Base-by-base conservation (phyloP, 1,140 invertebrate species). In the Drosophila tristis region DNA sequence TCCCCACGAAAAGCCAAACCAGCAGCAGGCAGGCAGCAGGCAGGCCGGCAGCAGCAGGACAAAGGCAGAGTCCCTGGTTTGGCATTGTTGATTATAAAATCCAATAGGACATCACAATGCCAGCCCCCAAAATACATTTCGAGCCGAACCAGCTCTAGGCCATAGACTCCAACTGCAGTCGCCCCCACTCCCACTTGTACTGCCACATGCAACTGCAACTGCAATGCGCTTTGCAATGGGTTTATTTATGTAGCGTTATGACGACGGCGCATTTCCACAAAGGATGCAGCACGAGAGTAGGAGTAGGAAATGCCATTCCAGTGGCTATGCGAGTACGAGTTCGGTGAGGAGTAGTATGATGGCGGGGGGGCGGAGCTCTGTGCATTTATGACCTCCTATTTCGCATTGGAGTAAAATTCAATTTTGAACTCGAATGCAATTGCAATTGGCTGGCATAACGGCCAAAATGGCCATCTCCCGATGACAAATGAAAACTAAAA, bases 41-140 rank as follows among this genome's bases (percentile, higher is more conserved):
- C 35, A 11, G 31, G 29, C 26, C 7, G 26, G 26, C 61, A 67
- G 70, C 57, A 72, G 77, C 16, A 61, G 77, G 58, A 86, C 78
- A 80, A 86, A 77, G 66, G 31, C 50, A 53, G 58, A 54, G 74
- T 71, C 74, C 62, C 60, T 82, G 79, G 84, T 79, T 80, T 82
- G 84, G 64, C 84, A 80, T 84, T 90, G 79, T 89, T 90, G 80
- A 90, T 89, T 89, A 89, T 89, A 89, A 89, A 89, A 89, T 80
- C 76, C 64, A 89, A 89, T 89, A 64, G 71, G 71, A 78, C 75
- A 64, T 76, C 80, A 73, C 76, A 85, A 73, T 80, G 80, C 78
- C 73, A 57, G 50, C 35, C 53, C 35, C 35, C 59, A 58, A 78
- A 80, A 76, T 80, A 75, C 82, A 78, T 81, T 78, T 68, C 56